Base-by-base conservation (phyloP, 2,888 invertebrate species). In the Neoscelio sp. region DNA sequence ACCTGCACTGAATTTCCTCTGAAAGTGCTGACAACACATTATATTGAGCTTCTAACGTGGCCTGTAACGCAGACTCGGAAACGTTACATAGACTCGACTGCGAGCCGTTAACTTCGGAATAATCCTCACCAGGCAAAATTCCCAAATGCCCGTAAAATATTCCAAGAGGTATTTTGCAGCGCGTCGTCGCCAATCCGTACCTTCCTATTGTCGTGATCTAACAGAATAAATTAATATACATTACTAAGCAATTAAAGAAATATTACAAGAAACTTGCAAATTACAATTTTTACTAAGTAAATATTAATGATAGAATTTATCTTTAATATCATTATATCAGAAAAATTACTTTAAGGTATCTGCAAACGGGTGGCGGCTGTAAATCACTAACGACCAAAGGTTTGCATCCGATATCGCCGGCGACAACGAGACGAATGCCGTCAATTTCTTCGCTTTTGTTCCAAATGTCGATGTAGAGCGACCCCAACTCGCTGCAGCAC, bases 71-170 rank as follows among this genome's bases (percentile, higher is more conserved):
- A 17, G 87, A 64, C 78, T 89, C 87, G 0, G 76, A 85, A 4
- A 86, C 83, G 20, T 86, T 86, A n/a, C 85, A 82, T 12, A 87
- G 80, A 33, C 88, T 85, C n/a, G 85, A 84, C 5, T 87, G 82
- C 12, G 86, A 82, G 40, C 84, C 82, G 20, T 83, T 86, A 28
- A 88, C 81, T 54, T 92, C 91, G 0, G 87, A 87, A 13, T 91
- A 91, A 78, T 92, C 89, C 86, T 92, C 92, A 64, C 92, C 92
- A 0, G 92, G 92, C 50, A 97, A 92, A 70, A 96, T 93, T 1
- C 96, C 94, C 35, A 96, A 94, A 89, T 98, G 97, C 0, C 98
- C 98, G 89, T 96, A 98, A 91, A 98, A 98, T 91, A 95, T 95
- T n/a, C 98, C 98, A 30, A 98, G 92, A 0, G 98, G 97, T 80